A percentile compares a stretch with the other conserved stretches of the same genome.
Conservation (phyloP, 2,888 invertebrate genomes). For the Neoascia interrupta region DNA sequence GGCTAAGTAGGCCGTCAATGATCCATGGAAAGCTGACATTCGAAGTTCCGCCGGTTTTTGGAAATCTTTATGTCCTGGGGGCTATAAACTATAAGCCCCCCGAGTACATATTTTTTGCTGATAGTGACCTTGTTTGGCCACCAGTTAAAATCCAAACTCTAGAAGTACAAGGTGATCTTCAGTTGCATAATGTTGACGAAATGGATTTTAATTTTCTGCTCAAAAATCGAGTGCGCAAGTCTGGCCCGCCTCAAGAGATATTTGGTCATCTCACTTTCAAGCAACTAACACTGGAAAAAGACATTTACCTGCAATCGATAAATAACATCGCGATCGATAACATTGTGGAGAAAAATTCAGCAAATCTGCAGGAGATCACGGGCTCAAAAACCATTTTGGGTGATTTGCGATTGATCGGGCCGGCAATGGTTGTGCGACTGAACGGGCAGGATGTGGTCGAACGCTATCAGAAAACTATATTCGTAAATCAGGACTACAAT, state of each 20-base stretch:
- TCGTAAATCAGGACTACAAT: constrained; percentile 73
- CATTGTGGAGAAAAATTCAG: constrained; percentile 72
- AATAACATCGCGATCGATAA: constrained; percentile 74
- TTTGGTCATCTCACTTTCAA: constrained; percentile 75
- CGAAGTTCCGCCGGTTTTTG: constrained; percentile 66
- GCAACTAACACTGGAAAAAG: constrained; percentile 72
- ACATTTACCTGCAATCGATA: constrained; percentile 72
- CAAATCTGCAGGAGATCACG: constrained; percentile 72
- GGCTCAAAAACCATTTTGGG: constrained; percentile 73
- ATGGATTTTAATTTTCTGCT: constrained; percentile 74
- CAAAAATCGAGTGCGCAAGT: constrained; percentile 73
- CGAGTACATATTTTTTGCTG: constrained; percentile 66
- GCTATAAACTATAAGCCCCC: constrained; percentile 71
- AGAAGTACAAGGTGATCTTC: constrained; percentile 68
- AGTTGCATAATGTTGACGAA: constrained; percentile 72
- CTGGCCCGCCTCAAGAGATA: constrained; percentile 73
- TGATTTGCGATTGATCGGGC: constrained; percentile 73
- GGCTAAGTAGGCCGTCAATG: constrained; percentile 71
- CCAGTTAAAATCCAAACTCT: constrained; percentile 68
- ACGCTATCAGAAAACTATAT: constrained; percentile 73
- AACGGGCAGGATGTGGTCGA: constrained; percentile 74
- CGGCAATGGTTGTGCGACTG: constrained; percentile 73
- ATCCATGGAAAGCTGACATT: constrained; percentile 73
- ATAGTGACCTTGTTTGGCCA: constrained; percentile 69
- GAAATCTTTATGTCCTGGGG: constrained; percentile 69